phyloP scores from a whole-genome alignment of 2,113 vertebrate genomes.

The Scophthalmus maximus region DNA sequence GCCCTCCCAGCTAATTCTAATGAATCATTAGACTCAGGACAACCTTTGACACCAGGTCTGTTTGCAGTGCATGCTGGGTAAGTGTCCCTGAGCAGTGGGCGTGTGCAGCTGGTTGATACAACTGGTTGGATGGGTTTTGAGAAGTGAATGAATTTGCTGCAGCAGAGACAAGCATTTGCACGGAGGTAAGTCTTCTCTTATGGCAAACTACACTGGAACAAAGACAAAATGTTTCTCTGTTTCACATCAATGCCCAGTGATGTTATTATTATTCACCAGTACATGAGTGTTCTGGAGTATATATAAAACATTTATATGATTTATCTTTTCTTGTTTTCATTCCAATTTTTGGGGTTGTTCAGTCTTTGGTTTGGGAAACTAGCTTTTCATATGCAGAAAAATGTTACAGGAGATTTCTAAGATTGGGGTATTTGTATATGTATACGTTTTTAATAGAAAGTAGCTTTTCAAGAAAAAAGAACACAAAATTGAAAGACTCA shows the following conservation, averaged over 20 bases:
- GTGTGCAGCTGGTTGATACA: not conserved
- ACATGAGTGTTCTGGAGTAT: not conserved
- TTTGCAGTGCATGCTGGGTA: constrained; percentile 51
- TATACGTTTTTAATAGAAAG: not conserved
- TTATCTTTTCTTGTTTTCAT: too few species aligned
- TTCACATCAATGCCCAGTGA: not conserved
- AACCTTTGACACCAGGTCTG: constrained; percentile 58
- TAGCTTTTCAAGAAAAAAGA: not conserved
- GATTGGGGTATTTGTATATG: not conserved
- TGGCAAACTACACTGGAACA: not conserved
- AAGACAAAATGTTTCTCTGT: not conserved
- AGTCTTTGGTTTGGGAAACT: not conserved
- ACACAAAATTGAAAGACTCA: not conserved
- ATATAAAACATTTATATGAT: too few species aligned
- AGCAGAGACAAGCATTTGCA: constrained; percentile 3
- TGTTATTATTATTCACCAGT: not conserved
- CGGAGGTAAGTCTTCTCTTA: constrained; percentile 44
- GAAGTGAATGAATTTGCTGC: not conserved
- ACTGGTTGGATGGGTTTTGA: constrained; percentile 33
- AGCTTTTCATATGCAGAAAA: not conserved
- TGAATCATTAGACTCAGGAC: not conserved
- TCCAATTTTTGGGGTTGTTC: not conserved
- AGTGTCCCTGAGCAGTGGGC: not conserved
- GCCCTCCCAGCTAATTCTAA: not conserved
- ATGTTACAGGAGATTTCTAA: not conserved